phyloP scores from a whole-genome alignment of 2,113 vertebrate genomes.

The Rhipidura dahli region DNA sequence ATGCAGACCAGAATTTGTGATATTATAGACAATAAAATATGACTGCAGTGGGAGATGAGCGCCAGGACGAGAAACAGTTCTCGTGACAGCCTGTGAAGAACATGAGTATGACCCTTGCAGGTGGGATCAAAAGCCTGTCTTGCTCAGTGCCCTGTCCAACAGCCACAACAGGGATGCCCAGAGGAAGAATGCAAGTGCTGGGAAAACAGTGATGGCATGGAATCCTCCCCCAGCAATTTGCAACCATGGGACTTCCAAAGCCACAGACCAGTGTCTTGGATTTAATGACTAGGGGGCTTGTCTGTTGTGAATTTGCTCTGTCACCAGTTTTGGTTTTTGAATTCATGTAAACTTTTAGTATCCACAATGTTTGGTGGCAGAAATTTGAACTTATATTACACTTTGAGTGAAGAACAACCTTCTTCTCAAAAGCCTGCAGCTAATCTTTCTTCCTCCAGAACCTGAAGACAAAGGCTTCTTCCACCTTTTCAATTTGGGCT shows the following conservation, averaged over 20 bases:
- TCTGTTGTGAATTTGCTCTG: not conserved
- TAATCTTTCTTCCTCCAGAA: not conserved
- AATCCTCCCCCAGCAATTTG: not conserved
- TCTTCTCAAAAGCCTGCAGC: not conserved
- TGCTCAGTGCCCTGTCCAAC: not conserved
- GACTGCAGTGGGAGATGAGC: not conserved
- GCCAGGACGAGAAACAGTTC: not conserved
- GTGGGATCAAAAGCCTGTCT: not conserved
- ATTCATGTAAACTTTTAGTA: not conserved
- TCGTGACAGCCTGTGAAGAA: not conserved
- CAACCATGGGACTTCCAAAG: not conserved
- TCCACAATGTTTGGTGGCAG: not conserved
- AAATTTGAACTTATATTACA: not conserved
- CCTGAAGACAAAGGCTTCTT: not conserved
- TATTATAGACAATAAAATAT: not conserved
- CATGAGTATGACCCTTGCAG: rapidly evolving
- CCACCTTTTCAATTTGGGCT: not conserved
- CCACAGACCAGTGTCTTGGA: not conserved
- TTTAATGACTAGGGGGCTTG: not conserved
- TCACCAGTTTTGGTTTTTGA: not conserved
- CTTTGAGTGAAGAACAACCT: not conserved
- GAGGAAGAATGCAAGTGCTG: not conserved
- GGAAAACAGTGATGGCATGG: not conserved
- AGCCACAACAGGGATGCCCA: not conserved
- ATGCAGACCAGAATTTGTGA: not conserved